phyloP scores from a whole-genome alignment of 2,888 invertebrate species.

The Yponomeuta malinellus region DNA sequence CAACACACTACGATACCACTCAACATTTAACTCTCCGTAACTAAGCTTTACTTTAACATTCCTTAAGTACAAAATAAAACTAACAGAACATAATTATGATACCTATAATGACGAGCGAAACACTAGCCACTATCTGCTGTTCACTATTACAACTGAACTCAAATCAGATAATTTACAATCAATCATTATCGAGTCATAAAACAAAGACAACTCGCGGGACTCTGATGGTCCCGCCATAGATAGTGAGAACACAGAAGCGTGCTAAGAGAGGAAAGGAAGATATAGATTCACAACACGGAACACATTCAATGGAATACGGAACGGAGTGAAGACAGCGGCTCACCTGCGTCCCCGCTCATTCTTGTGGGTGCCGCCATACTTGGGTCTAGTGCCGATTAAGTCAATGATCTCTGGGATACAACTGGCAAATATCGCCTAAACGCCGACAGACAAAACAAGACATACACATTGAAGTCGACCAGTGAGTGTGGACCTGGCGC shows the following conservation, averaged over 20 bases:
- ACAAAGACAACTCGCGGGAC: slow-evolving; percentile 71
- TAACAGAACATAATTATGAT: slow-evolving; percentile 73
- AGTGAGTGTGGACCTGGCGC: slow-evolving; percentile 37
- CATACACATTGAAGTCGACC: slow-evolving; percentile 71
- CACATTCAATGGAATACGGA: slow-evolving; percentile 78
- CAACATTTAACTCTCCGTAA: slow-evolving; percentile 71
- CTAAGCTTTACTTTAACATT: slow-evolving; percentile 73
- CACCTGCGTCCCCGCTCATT: slow-evolving; percentile 99
- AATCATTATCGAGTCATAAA: slow-evolving; percentile 65
- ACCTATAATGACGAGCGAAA: slow-evolving; percentile 74
- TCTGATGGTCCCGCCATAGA: slow-evolving; percentile 67
- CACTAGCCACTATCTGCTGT: slow-evolving; percentile 75
- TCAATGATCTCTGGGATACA: slow-evolving; percentile 99
- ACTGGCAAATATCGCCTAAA: slow-evolving; percentile 99
- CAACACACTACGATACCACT: slow-evolving; percentile 73
- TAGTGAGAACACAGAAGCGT: slow-evolving; percentile 78
- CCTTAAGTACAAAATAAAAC: slow-evolving; percentile 53
- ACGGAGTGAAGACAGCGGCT: slow-evolving; percentile 80
- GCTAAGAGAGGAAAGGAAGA: slow-evolving; percentile 76
- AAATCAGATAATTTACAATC: slow-evolving; percentile 64
- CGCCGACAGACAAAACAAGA: slow-evolving; percentile 79
- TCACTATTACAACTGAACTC: slow-evolving; percentile 70
- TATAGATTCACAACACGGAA: slow-evolving; percentile 75
- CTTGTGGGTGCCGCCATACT: slow-evolving; percentile 99
- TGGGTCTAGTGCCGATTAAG: slow-evolving; percentile 99